A percentile compares a stretch with the other conserved stretches of the same genome.
Evolutionary conservation across 2,113 vertebrate genomes (phyloP).

Genomic region (Ranitomeya imitator): DNA sequence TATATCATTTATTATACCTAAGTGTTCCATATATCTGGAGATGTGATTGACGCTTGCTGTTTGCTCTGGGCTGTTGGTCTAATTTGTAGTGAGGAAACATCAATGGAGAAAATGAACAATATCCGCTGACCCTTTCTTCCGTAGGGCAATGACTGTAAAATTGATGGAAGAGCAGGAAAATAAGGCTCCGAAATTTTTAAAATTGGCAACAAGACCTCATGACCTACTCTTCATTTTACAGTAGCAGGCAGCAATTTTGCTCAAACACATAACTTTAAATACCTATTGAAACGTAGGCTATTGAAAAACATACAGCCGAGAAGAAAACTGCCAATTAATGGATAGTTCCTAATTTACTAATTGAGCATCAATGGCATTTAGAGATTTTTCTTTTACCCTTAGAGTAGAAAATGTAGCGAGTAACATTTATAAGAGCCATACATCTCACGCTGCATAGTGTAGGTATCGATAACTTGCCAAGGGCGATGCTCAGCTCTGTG

Average conservation of each 20-base stretch:
- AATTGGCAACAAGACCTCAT: slow-evolving; percentile 38
- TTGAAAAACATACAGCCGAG: not conserved
- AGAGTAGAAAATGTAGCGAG: not conserved
- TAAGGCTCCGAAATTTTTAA: not conserved
- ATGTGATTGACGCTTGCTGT: not conserved
- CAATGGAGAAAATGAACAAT: not conserved
- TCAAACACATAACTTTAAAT: slow-evolving; percentile 16
- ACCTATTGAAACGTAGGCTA: not conserved
- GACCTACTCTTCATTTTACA: slow-evolving; percentile 18
- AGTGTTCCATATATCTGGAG: slow-evolving; percentile 14
- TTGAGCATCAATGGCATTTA: not conserved
- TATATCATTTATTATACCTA: slow-evolving; percentile 36
- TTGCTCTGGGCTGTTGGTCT: slow-evolving; percentile 34
- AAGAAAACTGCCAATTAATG: not conserved
- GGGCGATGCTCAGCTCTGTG: slow-evolving; percentile 6
- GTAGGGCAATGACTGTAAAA: slow-evolving; percentile 38
- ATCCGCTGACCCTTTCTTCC: slow-evolving; percentile 30
- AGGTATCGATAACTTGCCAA: not conserved
- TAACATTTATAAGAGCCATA: not conserved
- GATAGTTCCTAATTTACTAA: not conserved
- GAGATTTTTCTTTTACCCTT: not conserved
- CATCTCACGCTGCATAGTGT: not conserved
- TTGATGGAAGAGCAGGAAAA: slow-evolving; percentile 42
- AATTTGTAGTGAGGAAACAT: slow-evolving; percentile 28
- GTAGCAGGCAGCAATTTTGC: slow-evolving; percentile 18